Conservation (phyloP, 2,113 vertebrate species). For the Anoura caudifer region DNA sequence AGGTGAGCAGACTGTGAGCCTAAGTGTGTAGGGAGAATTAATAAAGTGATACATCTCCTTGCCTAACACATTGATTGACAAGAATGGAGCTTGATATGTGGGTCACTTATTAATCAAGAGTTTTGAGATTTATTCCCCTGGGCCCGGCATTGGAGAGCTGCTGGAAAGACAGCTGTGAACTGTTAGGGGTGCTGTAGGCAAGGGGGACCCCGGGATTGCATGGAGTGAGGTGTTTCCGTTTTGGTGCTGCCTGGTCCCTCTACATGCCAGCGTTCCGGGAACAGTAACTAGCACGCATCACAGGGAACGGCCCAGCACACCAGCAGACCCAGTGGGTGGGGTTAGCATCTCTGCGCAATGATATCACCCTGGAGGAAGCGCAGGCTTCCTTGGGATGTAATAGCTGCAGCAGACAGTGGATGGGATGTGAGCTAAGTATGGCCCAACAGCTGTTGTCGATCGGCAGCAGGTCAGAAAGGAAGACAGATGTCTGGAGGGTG, state of each 20-base stretch:
- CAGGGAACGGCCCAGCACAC: not conserved
- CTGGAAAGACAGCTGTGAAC: not conserved
- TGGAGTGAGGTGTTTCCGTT: not conserved
- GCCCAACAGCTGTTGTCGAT: constrained; percentile 33
- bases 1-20: not conserved
- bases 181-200: not conserved
- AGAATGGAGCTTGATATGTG: not conserved
- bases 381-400: not conserved
- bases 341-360: not conserved
- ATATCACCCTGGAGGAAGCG: not conserved
- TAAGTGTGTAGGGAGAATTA: not conserved
- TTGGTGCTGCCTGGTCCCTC: not conserved
- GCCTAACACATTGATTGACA: not conserved
- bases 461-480: constrained; percentile 27
- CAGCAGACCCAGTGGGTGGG: not conserved
- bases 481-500: constrained; percentile 48
- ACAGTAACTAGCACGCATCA: not conserved
- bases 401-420: not conserved
- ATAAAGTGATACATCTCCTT: not conserved
- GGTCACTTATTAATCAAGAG: not conserved
- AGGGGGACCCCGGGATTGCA: not conserved
- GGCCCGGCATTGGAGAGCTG: not conserved
- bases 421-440: not conserved
- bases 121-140: not conserved
- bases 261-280: not conserved